Evolutionary conservation across 2,797 vertebrate genomes (phyloP), one percentile per base, ranked within the genome.

Genomic region (Manis crassicaudata): DNA sequence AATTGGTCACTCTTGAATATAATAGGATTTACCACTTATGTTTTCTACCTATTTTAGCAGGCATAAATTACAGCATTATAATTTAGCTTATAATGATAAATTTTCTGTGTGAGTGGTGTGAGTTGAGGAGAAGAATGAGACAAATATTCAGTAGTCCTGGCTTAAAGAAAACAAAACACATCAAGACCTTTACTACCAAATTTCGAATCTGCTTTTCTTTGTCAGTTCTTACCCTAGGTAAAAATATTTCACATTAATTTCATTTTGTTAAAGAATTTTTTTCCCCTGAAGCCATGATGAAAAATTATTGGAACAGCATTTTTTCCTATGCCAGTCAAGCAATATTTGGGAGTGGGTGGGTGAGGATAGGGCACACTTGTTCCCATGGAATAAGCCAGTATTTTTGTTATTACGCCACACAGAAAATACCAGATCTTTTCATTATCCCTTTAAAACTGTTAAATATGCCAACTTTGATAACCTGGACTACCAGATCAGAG

Each of bases 101-200:
- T 52, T 89, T 40, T 77, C n/a, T 50, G 11, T 52, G 52, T 93
- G 67, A 73, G 32, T 93, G 70, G 82, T 72, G n/a, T 65, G 81
- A 11, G 37, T 4, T n/a, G 54, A 83, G n/a, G 37, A 58, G 32
- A 60, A 86, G 52, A 96, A 96, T 17, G 54, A 97, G 60, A 96
- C 63, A 92, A 88, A 85, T 73, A 88, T n/a, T 68, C n/a, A 76
- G 37, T 46, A 79, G 91, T 67, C 46, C 23, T 79, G 58, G 32
- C 6, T 76, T 40, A 85, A 18, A 94, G 95, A 85, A 94, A 96
- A 85, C 12, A 90, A 84, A 88, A 94, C 29, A 50, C 16, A 72
- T 7, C 29, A 63, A 88, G 63, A 79, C 68, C 79, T 94, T 97
- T 46, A 82, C 29, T 67, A 72, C 40, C 72, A 92, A 90, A 79